Evolutionary conservation across 2,113 vertebrate genomes (phyloP), one percentile per base, ranked within the genome.

Genomic region (Zingel zingel): DNA sequence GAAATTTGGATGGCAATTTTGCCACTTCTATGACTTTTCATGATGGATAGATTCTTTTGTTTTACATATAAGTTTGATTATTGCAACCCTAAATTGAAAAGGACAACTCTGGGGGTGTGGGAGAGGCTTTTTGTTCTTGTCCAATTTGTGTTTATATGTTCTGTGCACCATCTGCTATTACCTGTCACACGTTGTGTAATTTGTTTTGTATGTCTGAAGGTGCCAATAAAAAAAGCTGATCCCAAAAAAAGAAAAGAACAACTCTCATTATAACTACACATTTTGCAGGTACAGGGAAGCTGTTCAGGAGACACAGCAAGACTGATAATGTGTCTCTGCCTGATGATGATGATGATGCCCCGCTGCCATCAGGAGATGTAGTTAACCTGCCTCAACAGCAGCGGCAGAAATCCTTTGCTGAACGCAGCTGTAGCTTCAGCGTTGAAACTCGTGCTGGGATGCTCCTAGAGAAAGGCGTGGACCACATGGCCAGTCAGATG

Each of bases 381-480:
- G 86, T 87, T 65, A 93, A 95, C 58, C 96, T 94, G 92, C 0
- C 95, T 19, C 97, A 96, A 51, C 96, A 96, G 83, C 98, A 96
- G 94, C 86, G 96, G 16, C 96, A 96, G 83, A 99, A 97, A 76
- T 77, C 96, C 74, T 99, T 98, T 75, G 74, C 96, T 3, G 97
- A 98, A 80, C 97, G 97, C 87, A 99, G 97, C 89, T 98, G 98
- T 82, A 99, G 98, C 91, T 99, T 99, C 86, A 99, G 97, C 45
- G 96, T 95, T 39, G 98, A 98, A 90, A 98, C 95, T 61, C 96
- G 96, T 59, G 96, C 97, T 0, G 97, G 96, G 67, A 99, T 98
- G 97, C 95, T 98, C 23, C 88, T 94, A 13, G 97, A 99, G 90
- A 96, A 97, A 86, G 96, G 94, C 56, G 96, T 96, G 73, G 97